phyloP scores from a whole-genome alignment of 2,888 invertebrate genomes.

The Helleia helle region DNA sequence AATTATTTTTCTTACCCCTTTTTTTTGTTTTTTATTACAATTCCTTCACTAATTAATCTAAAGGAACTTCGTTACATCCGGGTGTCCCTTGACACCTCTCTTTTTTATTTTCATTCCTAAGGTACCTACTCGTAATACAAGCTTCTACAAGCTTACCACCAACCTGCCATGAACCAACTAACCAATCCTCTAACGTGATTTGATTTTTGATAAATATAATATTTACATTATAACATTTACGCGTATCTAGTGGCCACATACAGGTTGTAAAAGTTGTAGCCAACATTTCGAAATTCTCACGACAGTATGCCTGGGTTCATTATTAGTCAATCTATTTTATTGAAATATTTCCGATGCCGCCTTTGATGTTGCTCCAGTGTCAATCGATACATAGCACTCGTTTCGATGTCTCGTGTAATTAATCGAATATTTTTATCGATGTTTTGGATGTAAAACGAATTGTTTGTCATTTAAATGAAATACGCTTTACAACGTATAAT shows the following conservation, averaged over 20 bases:
- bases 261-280: conserved; percentile 60
- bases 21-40: no score
- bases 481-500: conserved; percentile 7
- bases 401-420: conserved; percentile 39
- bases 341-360: conserved; percentile 49
- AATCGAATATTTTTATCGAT: conserved; percentile 27
- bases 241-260: conserved; percentile 32
- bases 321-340: conserved; percentile 70
- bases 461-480: conserved; percentile 19
- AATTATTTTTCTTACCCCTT: no score
- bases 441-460: conserved; percentile 25
- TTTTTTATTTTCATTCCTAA: no score
- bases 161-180: no score
- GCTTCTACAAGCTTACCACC: no score
- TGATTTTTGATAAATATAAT: no score
- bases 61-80: no score
- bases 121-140: no score
- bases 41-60: no score
- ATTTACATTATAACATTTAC: no score
- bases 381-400: conserved; percentile 39
- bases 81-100: no score
- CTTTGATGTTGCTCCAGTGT: conserved; percentile 55
- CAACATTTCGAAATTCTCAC: conserved; percentile 64
- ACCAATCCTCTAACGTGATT: no score
- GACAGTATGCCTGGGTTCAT: conserved; percentile 64